phyloP scores from a whole-genome alignment of 2,113 vertebrate species.

The Oreochromis tanganicae region DNA sequence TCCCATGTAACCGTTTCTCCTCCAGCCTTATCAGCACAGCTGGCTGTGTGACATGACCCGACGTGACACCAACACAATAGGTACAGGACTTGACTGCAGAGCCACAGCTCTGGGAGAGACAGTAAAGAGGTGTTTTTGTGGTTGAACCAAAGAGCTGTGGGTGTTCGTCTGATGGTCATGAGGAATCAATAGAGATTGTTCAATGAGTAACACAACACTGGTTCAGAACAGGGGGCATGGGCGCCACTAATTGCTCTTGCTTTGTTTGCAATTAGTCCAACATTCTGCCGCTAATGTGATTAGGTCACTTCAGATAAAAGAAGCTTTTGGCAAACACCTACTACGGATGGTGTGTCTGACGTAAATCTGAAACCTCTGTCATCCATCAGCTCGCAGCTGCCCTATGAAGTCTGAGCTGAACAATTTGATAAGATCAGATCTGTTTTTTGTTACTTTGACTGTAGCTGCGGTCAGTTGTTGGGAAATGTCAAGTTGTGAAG shows the following conservation, averaged over 20 bases:
- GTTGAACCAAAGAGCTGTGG: slow-evolving; percentile 24
- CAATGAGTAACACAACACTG: slow-evolving; percentile 12
- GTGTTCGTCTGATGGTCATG: slow-evolving; percentile 38
- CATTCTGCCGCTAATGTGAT: slow-evolving; percentile 47
- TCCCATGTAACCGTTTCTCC: not conserved
- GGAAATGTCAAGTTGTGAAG: not conserved
- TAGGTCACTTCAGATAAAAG: slow-evolving; percentile 20
- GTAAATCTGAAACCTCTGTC: not conserved
- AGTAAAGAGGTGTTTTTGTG: slow-evolving; percentile 26
- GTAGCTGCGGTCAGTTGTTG: not conserved
- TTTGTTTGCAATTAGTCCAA: slow-evolving; percentile 55
- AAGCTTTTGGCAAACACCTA: slow-evolving; percentile 12
- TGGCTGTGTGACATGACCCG: not conserved
- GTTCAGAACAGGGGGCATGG: slow-evolving; percentile 7
- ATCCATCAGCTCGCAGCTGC: not conserved
- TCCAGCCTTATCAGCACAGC: not conserved
- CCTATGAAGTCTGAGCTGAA: not conserved
- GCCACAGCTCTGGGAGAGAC: not conserved
- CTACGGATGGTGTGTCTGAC: not conserved
- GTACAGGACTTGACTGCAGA: not conserved
- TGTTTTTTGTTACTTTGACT: not conserved
- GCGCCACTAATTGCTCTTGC: slow-evolving; percentile 45
- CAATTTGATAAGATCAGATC: not conserved
- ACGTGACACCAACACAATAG: slow-evolving; percentile 35
- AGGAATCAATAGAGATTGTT: slow-evolving; percentile 31